phyloP scores from a whole-genome alignment of 2,113 vertebrate species.

The Gasterosteus aculeatus region DNA sequence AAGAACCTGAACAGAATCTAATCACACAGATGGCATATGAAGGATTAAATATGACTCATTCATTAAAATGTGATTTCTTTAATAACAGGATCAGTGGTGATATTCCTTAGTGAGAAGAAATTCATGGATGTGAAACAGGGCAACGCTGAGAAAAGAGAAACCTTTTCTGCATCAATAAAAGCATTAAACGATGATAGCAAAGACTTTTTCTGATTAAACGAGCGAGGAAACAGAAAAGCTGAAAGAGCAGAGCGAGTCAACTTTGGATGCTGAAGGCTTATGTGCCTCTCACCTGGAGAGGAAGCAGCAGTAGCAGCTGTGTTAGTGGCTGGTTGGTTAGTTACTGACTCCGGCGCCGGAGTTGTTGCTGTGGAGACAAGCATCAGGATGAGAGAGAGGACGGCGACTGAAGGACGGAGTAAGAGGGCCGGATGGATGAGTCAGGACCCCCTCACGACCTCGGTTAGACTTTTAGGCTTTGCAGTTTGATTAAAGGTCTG shows the following conservation, averaged over 20 bases:
- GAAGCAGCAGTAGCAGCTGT: conserved; percentile 13
- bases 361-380: conserved; percentile 22
- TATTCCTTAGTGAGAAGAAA: neutral
- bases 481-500: neutral
- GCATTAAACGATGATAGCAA: neutral
- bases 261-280: neutral
- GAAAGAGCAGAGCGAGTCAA: neutral
- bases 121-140: neutral
- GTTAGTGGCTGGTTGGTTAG: conserved; percentile 53
- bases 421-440: neutral
- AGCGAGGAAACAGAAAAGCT: neutral
- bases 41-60: neutral
- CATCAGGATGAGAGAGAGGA: neutral
- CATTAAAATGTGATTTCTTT: neutral
- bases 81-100: too few relatives aligned
- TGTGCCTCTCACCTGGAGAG: conserved; percentile 45
- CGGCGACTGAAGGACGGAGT: neutral
- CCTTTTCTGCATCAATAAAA: neutral
- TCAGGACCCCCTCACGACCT: neutral
- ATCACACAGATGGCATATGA: neutral
- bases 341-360: conserved; percentile 5
- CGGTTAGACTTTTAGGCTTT: too few relatives aligned
- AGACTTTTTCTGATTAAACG: neutral
- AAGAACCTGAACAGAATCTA: neutral
- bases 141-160: neutral